Evolutionary conservation across 2,888 invertebrate genomes (phyloP), one percentile per base, ranked within the genome.

Genomic region (Ophioninae sp.): DNA sequence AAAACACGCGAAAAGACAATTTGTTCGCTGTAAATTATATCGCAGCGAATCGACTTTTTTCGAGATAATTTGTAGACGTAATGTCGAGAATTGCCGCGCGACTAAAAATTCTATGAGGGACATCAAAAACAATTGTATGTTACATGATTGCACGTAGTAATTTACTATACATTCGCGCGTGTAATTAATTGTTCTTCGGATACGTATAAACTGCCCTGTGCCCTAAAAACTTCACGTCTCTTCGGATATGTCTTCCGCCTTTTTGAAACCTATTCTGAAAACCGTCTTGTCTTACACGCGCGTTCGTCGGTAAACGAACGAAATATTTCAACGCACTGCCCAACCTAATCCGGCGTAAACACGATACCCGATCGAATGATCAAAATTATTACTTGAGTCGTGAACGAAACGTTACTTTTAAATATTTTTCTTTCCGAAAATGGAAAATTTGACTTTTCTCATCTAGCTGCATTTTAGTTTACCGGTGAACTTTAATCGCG

Each of bases 401-500:
- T 13, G 17, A 50, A 50, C 50, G 50, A 50, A 50, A 50, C 13
- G 5, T 41, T 0, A 7, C 8, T 50, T 50, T 17, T 5, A 50
- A 41, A 17, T 17, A 5, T 50, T 50, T 6, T 13, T 50, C 50
- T 50, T 50, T 6, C 50, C 50, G 13, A 6, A 50, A 50, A 50
- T 17, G 0, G 3, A 50, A 50, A 50, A 50, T 17, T 5, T 17
- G 17, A 50, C 50, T 50, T 50, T 17, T 17, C 6, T 13, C 17
- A 50, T 50, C 17, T 0, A 17, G 50, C 50, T 13, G 17, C 50
- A 50, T 0, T 50, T 50, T 13, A 10, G 8, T 50, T 17, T 17
- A 6, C 50, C 50, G 3, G 13, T 37, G 41, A 61, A 20, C 7
- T 17, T 30, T 76, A 81, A 79, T 67, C 85, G 86, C 86, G 90